Evolutionary conservation across 2,888 invertebrate genomes (phyloP), one percentile per base, ranked within the genome.

Genomic region (Andrena marginata): DNA sequence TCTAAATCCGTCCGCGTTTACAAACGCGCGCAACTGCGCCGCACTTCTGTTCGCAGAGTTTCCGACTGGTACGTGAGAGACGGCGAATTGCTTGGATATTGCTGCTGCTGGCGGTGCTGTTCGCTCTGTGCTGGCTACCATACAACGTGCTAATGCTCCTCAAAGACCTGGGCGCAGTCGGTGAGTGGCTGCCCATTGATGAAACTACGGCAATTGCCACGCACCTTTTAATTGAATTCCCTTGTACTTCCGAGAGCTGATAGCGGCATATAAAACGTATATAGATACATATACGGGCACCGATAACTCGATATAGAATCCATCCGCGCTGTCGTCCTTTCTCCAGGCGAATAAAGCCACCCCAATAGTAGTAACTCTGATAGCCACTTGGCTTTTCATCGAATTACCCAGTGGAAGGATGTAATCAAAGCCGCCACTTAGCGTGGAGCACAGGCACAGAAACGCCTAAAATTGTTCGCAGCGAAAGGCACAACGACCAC

Each of bases 91-190:
- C 97, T 0, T 96, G 96, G 95, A 97, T 97, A 85, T 95, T 97
- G 23, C 94, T 97, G 0, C 95, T 97, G 0, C 94, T 97, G 16
- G 97, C 97, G 0, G 95, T 97, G 1, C 95, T 97, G 29, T 97
- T 97, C 90, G 97, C 97, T 0, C 92, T 96, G 4, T 97, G 97
- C 94, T 97, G 97, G 97, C 94, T 97, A 62, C 97, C 97, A 0
- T 97, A 97, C 94, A 96, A 97, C 93, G 96, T 96, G 64, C 94
- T 97, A 31, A 96, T 95, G 90, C 94, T 97, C 20, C 94, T 97
- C 69, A 93, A 96, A 6, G 97, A 97, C 90, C 95, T 96, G 16
- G 95, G 95, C 4, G 89, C 89, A 26, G 89, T 92, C n/a, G 89
- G 94, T 90, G 85, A 92, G 90, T 88, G 56, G 33, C 59, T 0